Evolutionary conservation across 2,888 invertebrate species (phyloP).

Genomic region (Mythimna impura): DNA sequence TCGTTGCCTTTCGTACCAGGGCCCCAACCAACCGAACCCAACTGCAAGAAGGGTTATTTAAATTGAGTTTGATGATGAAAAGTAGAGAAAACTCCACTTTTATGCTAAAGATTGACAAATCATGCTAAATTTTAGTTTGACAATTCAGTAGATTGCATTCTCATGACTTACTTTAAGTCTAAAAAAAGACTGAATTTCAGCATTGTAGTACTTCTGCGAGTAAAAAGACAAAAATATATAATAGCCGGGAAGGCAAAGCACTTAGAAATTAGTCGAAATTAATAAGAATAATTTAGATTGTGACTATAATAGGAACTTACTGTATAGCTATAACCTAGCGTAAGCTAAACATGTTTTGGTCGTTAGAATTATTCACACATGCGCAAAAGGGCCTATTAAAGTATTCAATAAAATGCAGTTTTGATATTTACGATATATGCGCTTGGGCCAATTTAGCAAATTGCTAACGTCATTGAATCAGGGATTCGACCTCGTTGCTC

Average conservation of each 20-base stretch:
- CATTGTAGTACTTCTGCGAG: not conserved
- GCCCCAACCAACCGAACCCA: too few relatives aligned
- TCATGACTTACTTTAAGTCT: too few relatives aligned
- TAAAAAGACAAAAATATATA: not conserved
- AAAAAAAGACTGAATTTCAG: not conserved
- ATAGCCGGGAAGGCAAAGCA: not conserved
- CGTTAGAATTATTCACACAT: conserved; percentile 26
- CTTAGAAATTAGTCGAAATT: not conserved
- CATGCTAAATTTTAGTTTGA: too few relatives aligned
- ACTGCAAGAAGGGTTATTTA: too few relatives aligned
- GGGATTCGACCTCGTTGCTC: conserved; percentile 27
- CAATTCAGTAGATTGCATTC: too few relatives aligned
- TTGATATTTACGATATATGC: conserved; percentile 45
- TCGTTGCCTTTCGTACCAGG: too few relatives aligned
- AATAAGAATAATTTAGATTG: not conserved
- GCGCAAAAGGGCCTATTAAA: conserved; percentile 31
- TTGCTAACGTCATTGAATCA: conserved; percentile 35
- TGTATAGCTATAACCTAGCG: conserved; percentile 3
- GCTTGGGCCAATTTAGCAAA: conserved; percentile 26
- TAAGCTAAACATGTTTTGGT: conserved; percentile 35
- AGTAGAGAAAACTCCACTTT: too few relatives aligned
- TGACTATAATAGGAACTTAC: too few relatives aligned
- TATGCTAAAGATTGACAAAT: too few relatives aligned
- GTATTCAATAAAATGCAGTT: conserved; percentile 47
- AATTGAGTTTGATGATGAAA: too few relatives aligned